Percentiles rank a stretch among this genome's conserved stretches.
phyloP scores from a whole-genome alignment of 2,888 invertebrate genomes.

The Nebria brevicollis region DNA sequence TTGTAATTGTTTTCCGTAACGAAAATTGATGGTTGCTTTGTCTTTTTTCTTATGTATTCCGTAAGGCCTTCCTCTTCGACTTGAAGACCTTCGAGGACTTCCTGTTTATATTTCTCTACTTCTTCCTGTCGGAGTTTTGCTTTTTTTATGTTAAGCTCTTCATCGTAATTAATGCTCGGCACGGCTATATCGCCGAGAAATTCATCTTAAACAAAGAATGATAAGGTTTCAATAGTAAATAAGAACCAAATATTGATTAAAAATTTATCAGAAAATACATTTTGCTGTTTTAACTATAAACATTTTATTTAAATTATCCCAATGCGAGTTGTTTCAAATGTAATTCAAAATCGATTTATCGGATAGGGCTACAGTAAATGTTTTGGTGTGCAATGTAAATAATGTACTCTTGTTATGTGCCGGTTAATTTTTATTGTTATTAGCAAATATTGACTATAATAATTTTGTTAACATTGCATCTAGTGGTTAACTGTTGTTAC shows the following conservation, averaged over 20 bases:
- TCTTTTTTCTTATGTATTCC: slow-evolving; percentile 77
- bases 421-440: not conserved
- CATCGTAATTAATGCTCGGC: slow-evolving; percentile 68
- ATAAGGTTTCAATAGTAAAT: not conserved
- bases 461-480: not conserved
- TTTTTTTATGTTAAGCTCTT: slow-evolving; percentile 50
- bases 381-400: not conserved
- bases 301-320: no score
- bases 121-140: slow-evolving; percentile 71
- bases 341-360: no score
- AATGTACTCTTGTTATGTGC: not conserved
- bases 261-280: no score
- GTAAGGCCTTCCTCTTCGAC: slow-evolving; percentile 86
- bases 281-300: no score
- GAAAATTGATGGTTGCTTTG: slow-evolving; percentile 69
- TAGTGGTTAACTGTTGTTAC: not conserved
- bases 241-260: no score
- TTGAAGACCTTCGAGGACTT: slow-evolving; percentile 84
- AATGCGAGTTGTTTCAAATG: no score
- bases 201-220: slow-evolving; percentile 69
- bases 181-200: slow-evolving; percentile 88
- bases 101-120: slow-evolving; percentile 83
- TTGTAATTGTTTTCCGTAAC: slow-evolving; percentile 56
- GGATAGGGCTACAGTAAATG: no score
- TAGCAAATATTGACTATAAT: not conserved